Evolutionary conservation across 1,140 invertebrate species (phyloP).

Genomic region (Nylanderia fulva): DNA sequence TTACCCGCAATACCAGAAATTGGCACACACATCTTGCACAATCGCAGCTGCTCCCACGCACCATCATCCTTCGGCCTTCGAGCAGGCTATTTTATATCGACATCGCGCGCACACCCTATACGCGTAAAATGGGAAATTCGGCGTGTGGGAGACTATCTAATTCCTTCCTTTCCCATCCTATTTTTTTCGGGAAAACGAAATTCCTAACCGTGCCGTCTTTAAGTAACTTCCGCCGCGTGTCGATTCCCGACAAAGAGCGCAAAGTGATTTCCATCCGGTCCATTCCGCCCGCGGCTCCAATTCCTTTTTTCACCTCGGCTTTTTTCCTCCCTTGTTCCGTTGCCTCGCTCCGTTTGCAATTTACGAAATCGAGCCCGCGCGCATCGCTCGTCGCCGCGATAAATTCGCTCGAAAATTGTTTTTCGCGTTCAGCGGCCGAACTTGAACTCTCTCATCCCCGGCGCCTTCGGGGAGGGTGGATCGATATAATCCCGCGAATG

Average conservation of each 20-base stretch:
- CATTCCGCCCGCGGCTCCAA: slow-evolving; percentile 56
- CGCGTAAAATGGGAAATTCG: slow-evolving; percentile 67
- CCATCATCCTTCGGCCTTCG: slow-evolving; percentile 48
- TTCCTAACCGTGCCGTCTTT: slow-evolving; percentile 62
- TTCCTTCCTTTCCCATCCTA: slow-evolving; percentile 60
- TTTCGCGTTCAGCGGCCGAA: slow-evolving; percentile 36
- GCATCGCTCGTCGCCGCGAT: slow-evolving; percentile 47
- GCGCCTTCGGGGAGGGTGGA: background rate
- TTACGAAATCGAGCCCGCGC: slow-evolving; percentile 37
- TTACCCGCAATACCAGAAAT: slow-evolving; percentile 38
- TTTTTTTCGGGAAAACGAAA: slow-evolving; percentile 62
- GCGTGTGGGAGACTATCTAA: slow-evolving; percentile 66
- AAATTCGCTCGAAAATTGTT: slow-evolving; percentile 58
- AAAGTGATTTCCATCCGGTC: slow-evolving; percentile 70
- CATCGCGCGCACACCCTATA: slow-evolving; percentile 8
- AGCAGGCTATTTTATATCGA: slow-evolving; percentile 49
- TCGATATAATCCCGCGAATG: slow-evolving; percentile 35
- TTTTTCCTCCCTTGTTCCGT: slow-evolving; percentile 13
- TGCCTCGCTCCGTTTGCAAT: slow-evolving; percentile 24
- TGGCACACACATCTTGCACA: slow-evolving; percentile 28
- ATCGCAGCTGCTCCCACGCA: slow-evolving; percentile 45
- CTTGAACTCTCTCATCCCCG: slow-evolving; percentile 33
- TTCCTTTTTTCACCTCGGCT: slow-evolving; percentile 37
- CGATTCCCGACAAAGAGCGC: slow-evolving; percentile 55
- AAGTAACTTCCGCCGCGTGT: slow-evolving; percentile 58